Conservation (phyloP, 2,797 vertebrate species). For the Danio choprae region DNA sequence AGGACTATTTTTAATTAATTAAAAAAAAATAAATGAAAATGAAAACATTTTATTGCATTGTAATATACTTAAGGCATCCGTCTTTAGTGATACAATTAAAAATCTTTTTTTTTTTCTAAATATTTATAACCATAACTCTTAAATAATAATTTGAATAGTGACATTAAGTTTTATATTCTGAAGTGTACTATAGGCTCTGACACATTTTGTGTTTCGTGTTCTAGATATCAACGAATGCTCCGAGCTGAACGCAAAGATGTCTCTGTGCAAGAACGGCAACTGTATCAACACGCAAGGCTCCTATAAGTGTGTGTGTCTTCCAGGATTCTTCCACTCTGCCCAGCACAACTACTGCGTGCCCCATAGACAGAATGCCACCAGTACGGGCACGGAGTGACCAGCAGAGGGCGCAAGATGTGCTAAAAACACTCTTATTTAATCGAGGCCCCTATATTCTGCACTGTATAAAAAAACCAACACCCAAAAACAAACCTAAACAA, state of each 20-base stretch:
- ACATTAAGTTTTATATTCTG: too few relatives aligned
- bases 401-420: slow-evolving; percentile 65
- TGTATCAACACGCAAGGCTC: slow-evolving; percentile 97
- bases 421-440: slow-evolving; percentile 69
- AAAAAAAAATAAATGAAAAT: background rate
- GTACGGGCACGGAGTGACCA: slow-evolving; percentile 81
- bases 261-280: slow-evolving; percentile 93
- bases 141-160: too few relatives aligned
- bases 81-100: background rate
- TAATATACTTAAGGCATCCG: background rate
- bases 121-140: background rate
- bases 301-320: slow-evolving; percentile 92
- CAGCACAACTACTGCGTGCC: slow-evolving; percentile 93
- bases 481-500: slow-evolving; percentile 70
- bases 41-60: too few relatives aligned
- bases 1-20: too few relatives aligned
- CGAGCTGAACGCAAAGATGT: slow-evolving; percentile 94
- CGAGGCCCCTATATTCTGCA: slow-evolving; percentile 86
- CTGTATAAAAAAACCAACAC: slow-evolving; percentile 81
- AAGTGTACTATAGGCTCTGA: too few relatives aligned
- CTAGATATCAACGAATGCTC: slow-evolving; percentile 95
- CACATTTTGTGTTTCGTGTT: background rate
- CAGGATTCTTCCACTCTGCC: slow-evolving; percentile 86
- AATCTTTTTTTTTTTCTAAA: background rate
- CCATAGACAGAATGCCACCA: slow-evolving; percentile 72